These are phyloP conservation scores for Drosophila bunnanda DNA, from an alignment of 2,888 invertebrate species.

Conservation along the genomic window DNA sequence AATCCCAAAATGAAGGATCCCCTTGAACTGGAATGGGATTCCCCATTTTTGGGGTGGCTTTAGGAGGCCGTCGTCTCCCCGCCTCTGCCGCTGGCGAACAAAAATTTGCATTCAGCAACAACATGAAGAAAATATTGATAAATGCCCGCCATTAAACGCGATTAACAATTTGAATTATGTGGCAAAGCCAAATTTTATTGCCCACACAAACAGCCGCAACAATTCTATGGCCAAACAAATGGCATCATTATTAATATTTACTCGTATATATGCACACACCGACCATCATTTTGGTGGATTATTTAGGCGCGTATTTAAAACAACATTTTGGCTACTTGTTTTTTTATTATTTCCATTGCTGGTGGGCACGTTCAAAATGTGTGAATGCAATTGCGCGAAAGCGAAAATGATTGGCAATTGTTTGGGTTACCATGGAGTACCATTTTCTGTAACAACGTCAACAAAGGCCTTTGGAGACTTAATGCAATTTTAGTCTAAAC, in stretches of 20 bases:
- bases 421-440: constrained; percentile 63
- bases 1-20: constrained; percentile 24
- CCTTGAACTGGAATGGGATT: neutral
- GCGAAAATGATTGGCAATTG: constrained; percentile 82
- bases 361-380: constrained; percentile 57
- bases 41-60: constrained; percentile 23
- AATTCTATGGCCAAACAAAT: constrained; percentile 78
- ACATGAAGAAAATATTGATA: constrained; percentile 69
- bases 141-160: constrained; percentile 82
- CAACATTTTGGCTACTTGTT: constrained; percentile 33
- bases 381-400: constrained; percentile 76
- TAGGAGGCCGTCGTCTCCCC: constrained; percentile 4
- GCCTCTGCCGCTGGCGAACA: constrained; percentile 2
- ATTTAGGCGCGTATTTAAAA: constrained; percentile 43
- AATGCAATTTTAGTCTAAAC: constrained; percentile 80
- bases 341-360: constrained; percentile 19
- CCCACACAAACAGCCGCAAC: constrained; percentile 47
- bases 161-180: constrained; percentile 84
- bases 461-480: constrained; percentile 60
- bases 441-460: constrained; percentile 16
- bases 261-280: constrained; percentile 33
- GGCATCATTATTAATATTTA: constrained; percentile 80
- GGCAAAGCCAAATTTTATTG: constrained; percentile 81
- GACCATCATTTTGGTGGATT: constrained; percentile 38
- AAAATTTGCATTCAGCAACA: constrained; percentile 43